Conservation (phyloP, 2,113 vertebrate species). For the Bolborhynchus lineola region DNA sequence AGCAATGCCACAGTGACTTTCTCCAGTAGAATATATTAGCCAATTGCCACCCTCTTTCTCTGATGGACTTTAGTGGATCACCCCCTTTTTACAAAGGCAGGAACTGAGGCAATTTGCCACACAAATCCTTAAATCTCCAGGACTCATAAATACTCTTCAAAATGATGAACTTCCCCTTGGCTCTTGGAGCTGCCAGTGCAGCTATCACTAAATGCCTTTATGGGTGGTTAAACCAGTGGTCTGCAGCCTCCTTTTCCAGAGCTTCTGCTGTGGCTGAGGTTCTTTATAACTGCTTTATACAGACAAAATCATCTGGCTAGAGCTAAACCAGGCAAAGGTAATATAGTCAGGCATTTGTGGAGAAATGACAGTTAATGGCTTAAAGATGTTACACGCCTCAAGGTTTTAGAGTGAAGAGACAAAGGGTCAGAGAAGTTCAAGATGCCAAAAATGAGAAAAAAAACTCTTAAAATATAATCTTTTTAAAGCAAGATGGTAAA, state of each 20-base stretch:
- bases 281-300: neutral
- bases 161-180: neutral
- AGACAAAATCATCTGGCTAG: neutral
- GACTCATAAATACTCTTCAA: neutral
- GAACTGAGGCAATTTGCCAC: neutral
- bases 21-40: neutral
- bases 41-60: neutral
- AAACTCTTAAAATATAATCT: slow-evolving; percentile 1
- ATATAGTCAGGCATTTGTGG: neutral
- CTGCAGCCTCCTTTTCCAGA: neutral
- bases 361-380: neutral
- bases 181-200: neutral
- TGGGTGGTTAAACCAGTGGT: neutral
- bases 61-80: neutral
- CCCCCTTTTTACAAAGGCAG: neutral
- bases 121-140: neutral
- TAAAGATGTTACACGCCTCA: neutral
- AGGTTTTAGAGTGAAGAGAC: neutral
- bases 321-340: neutral
- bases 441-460: slow-evolving; percentile 5
- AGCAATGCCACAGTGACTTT: neutral
- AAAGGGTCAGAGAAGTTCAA: slow-evolving; percentile 31
- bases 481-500: neutral
- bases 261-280: neutral
- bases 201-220: neutral